Evolutionary conservation across 2,113 vertebrate genomes (phyloP).

Genomic region (Turdus rufiventris): DNA sequence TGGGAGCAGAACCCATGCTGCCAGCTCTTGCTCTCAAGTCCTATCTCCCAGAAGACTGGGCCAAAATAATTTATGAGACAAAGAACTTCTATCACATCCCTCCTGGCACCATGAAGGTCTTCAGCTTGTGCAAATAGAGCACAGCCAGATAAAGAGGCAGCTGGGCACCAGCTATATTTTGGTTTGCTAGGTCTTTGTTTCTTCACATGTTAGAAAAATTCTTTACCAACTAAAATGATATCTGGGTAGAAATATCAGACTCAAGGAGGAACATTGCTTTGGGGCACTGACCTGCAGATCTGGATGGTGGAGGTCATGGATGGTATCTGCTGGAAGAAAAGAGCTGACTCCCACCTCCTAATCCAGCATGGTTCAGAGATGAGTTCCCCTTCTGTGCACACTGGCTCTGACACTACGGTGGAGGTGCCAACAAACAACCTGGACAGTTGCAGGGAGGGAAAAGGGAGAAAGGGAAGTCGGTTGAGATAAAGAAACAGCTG

Average conservation of each 20-base stretch:
- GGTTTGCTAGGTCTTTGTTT: conserved; percentile 9
- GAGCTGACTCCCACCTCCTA: not conserved
- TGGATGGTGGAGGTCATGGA: not conserved
- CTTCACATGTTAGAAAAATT: not conserved
- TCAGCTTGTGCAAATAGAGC: conserved; percentile 43
- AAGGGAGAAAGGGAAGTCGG: not conserved
- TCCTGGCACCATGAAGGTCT: conserved; percentile 12
- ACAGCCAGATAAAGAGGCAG: conserved; percentile 31
- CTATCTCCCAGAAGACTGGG: not conserved
- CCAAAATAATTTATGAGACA: conserved; percentile 47
- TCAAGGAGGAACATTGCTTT: not conserved
- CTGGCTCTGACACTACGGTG: rapidly evolving
- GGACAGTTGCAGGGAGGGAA: not conserved
- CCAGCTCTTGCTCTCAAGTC: conserved; percentile 26
- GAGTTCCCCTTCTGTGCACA: not conserved
- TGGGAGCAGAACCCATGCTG: conserved; percentile 41
- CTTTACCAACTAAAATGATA: not conserved
- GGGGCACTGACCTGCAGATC: not conserved
- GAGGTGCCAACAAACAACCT: not conserved
- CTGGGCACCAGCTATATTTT: not conserved
- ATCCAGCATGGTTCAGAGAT: not conserved
- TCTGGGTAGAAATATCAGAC: not conserved
- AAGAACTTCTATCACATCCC: conserved; percentile 41
- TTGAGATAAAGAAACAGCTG: not conserved
- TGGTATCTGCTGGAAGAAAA: not conserved